Conservation (phyloP, 92 coral and sea anemone species). For the Pocillopora grandis region DNA sequence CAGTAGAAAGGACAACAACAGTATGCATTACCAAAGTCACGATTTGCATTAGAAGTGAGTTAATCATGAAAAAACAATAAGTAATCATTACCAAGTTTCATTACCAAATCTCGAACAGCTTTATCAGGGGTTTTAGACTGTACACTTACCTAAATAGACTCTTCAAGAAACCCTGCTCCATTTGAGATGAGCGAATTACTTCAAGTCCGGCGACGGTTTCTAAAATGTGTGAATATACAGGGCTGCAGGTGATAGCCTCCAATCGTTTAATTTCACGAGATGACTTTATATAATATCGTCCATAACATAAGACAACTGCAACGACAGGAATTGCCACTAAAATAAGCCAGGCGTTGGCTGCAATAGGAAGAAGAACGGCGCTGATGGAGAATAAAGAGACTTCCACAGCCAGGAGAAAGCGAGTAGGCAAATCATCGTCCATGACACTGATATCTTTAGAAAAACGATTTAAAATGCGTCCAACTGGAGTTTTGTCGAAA, state of each 20-base stretch:
- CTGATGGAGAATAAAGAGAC: not conserved
- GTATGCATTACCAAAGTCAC: too few relatives aligned
- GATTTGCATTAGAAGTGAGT: too few relatives aligned
- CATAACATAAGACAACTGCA: slow-evolving; percentile 20
- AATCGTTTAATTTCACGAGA: slow-evolving; percentile 62
- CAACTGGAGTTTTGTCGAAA: slow-evolving; percentile 51
- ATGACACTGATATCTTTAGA: slow-evolving; percentile 47
- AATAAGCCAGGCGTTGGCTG: slow-evolving; percentile 31
- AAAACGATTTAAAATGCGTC: slow-evolving; percentile 52
- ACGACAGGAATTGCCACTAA: slow-evolving; percentile 38
- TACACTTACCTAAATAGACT: slow-evolving; percentile 27
- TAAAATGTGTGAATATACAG: slow-evolving; percentile 50
- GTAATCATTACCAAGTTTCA: too few relatives aligned
- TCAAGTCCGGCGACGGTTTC: slow-evolving; percentile 41
- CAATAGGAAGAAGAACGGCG: slow-evolving; percentile 1
- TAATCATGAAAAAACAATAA: too few relatives aligned
- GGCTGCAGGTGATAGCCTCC: slow-evolving; percentile 57
- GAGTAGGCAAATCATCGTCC: slow-evolving; percentile 35
- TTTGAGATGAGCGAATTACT: slow-evolving; percentile 35
- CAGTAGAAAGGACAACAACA: too few relatives aligned
- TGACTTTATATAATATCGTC: slow-evolving; percentile 62
- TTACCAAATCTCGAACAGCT: too few relatives aligned
- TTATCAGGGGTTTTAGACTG: too few relatives aligned
- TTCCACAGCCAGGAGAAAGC: slow-evolving; percentile 5
- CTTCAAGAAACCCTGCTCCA: slow-evolving; percentile 16